These are phyloP conservation scores for Zootoca vivipara DNA, from an alignment of 2,113 vertebrate species.

Conservation along the genomic window DNA sequence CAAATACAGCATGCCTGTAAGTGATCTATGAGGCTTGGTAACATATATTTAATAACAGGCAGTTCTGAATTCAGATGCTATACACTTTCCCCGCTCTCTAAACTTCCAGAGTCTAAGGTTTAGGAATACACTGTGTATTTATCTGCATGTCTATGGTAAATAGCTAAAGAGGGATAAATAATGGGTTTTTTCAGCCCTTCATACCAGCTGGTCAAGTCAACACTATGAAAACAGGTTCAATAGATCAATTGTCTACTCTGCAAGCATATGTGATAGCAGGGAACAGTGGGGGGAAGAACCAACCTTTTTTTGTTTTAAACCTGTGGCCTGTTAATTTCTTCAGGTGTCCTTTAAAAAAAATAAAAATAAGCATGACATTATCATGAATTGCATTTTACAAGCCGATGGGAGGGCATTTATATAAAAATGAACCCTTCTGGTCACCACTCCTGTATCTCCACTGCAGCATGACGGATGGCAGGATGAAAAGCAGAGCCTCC, in stretches of 20 bases:
- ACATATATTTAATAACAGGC: background rate
- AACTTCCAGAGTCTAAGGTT: background rate
- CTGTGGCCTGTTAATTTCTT: constrained; percentile 18
- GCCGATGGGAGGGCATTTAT: constrained; percentile 24
- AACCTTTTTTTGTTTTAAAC: background rate
- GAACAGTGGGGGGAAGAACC: background rate
- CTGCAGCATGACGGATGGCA: constrained; percentile 52
- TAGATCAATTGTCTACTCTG: background rate
- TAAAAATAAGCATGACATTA: background rate
- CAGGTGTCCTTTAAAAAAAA: background rate
- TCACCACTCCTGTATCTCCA: constrained; percentile 28
- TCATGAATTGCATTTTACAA: constrained; percentile 30
- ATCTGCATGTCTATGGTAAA: background rate
- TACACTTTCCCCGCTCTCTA: background rate
- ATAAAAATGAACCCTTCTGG: constrained; percentile 34
- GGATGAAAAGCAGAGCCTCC: constrained; percentile 69
- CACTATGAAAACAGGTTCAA: background rate
- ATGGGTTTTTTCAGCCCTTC: background rate
- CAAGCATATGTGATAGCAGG: no score
- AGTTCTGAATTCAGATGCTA: background rate
- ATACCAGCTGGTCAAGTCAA: background rate
- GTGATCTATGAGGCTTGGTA: background rate
- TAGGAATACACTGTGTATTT: background rate
- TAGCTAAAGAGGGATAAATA: background rate
- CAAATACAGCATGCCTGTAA: background rate